Base-by-base conservation (phyloP, 2,797 vertebrate species). In the Taenioides sp. region DNA sequence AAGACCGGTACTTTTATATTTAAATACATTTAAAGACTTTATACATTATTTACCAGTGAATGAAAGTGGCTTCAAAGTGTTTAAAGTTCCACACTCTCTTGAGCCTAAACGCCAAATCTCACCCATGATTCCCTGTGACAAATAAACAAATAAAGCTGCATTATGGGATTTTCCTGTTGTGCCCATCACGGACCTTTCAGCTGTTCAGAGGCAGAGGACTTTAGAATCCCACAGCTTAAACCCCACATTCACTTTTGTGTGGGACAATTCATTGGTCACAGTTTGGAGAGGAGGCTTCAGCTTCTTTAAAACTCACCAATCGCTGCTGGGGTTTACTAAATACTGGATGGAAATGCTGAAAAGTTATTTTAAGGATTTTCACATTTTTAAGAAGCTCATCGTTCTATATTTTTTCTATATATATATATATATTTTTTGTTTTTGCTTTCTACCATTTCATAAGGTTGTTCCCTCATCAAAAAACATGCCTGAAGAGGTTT, bases 231-330 rank as follows among this genome's bases (percentile, higher is more conserved):
- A 16, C 43, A 47, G 43, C 16, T 47, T 47, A 47, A 47, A 75
- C 72, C 64, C 71, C 34, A 71, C 79, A 85, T 83, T 81, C 76
- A 82, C 70, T 81, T 84, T 79, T 77, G 65, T 63, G 34, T 64
- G 76, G 78, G 82, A 88, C 72, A 78, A 86, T 82, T 73, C 72
- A 87, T 87, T 86, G 86, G 89, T 90, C 86, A 81, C 86, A 82
- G 86, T 90, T 81, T 85, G 70, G 66, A 74, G 73, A 65, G 64
- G 70, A 73, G 76, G 77, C 68, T 37, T 16, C 4, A 27, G 69
- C 55, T 75, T 27, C 71, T 73, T 52, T 71, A 62, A 66, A 70
- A 65, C 57, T 78, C 75, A 77, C 70, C 59, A 72, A 72, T 17
- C 67, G 61, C 72, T 16, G 9, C 31, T 54, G 52, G 52, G 2